Conservation (phyloP, 2,797 vertebrate species). For the Phylloscopus collybita region DNA sequence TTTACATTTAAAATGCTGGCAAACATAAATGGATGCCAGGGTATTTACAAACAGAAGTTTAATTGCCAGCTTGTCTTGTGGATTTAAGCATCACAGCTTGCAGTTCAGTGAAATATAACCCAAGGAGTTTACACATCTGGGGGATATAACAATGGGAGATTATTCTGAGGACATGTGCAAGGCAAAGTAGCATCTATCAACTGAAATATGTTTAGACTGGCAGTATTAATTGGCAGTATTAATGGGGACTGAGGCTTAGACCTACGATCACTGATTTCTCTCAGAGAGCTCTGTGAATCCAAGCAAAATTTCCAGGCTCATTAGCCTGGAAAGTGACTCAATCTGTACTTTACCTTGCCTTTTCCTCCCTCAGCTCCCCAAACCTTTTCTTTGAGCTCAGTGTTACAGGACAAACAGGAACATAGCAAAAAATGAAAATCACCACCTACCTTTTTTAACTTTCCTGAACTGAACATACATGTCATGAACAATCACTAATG, state of each 20-base stretch:
- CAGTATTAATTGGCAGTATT: constrained; percentile 14
- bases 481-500: no score
- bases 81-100: constrained; percentile 27
- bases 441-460: constrained; percentile 1
- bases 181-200: not conserved
- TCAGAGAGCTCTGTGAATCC: not conserved
- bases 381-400: not conserved
- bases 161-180: not conserved
- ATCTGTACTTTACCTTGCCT: not conserved
- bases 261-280: not conserved
- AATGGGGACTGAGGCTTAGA: constrained; percentile 1
- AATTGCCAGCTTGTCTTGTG: constrained; percentile 13
- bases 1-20: constrained; percentile 41
- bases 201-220: constrained; percentile 29
- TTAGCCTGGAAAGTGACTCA: not conserved
- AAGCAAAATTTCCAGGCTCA: not conserved
- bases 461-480: not conserved
- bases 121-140: constrained; percentile 9
- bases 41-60: constrained; percentile 46
- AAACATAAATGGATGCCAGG: not conserved
- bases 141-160: constrained; percentile 32
- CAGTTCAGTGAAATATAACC: constrained; percentile 30
- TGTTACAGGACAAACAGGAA: not conserved
- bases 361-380: not conserved
- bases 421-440: constrained; percentile 10